Evolutionary conservation across 1,140 invertebrate species (phyloP).

Genomic region (Monomorium pharaonis): DNA sequence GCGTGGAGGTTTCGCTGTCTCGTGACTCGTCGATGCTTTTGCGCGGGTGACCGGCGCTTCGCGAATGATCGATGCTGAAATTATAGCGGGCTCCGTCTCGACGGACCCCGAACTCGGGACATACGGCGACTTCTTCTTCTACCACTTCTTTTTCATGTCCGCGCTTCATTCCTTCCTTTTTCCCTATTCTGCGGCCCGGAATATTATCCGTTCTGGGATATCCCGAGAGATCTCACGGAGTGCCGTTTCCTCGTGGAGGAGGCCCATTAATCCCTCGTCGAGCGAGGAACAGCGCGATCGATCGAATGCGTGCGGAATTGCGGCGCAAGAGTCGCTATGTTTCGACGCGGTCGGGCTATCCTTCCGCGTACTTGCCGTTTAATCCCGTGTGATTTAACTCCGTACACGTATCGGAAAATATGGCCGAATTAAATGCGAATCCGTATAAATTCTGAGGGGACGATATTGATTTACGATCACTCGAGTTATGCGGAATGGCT

Average conservation of each 20-base stretch:
- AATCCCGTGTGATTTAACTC: conserved; percentile 36
- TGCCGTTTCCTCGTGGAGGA: not conserved
- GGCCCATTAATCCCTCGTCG: conserved; percentile 24
- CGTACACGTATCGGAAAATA: conserved; percentile 14
- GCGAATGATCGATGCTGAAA: conserved; percentile 77
- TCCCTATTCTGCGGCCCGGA: not conserved
- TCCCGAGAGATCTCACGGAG: conserved; percentile 35
- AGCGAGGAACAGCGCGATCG: conserved; percentile 11
- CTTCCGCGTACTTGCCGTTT: conserved; percentile 16
- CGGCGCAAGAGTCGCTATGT: not conserved
- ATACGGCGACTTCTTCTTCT: conserved; percentile 17
- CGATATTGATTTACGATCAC: conserved; percentile 18
- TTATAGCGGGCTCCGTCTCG: conserved; percentile 70
- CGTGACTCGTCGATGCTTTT: conserved; percentile 69
- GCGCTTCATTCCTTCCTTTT: conserved; percentile 14
- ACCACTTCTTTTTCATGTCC: not conserved
- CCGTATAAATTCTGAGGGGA: not conserved
- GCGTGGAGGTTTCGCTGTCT: conserved; percentile 65
- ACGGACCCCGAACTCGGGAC: conserved; percentile 25
- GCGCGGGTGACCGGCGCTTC: conserved; percentile 58
- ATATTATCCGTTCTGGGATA: conserved; percentile 38
- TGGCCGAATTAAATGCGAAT: conserved; percentile 27
- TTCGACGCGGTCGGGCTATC: conserved; percentile 29
- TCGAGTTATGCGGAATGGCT: not conserved
- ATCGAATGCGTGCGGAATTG: conserved; percentile 27